phyloP scores from a whole-genome alignment of 2,113 vertebrate genomes.

The Pedionomus torquatus region DNA sequence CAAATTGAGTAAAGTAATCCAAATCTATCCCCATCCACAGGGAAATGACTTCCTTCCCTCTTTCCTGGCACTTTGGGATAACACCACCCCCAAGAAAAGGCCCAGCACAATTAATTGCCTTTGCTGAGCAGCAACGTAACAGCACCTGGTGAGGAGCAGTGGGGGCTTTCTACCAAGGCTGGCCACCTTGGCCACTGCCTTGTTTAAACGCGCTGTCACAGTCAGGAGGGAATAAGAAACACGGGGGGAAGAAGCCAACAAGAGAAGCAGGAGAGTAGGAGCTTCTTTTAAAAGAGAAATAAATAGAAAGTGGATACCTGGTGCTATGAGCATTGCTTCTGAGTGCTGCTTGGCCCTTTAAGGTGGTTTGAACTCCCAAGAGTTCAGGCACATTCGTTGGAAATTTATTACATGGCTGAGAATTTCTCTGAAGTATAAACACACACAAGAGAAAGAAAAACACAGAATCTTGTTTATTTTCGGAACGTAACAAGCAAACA shows the following conservation, averaged over 20 bases:
- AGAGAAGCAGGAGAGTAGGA: neutral
- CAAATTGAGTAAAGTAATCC: neutral
- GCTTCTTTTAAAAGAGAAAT: neutral
- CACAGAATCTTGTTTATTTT: neutral
- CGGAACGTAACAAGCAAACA: neutral
- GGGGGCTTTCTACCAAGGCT: neutral
- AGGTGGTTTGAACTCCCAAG: neutral
- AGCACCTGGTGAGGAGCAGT: neutral
- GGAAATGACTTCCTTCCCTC: neutral
- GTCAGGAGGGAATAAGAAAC: neutral
- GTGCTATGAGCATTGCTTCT: neutral
- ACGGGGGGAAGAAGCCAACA: rapidly evolving
- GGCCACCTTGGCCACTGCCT: neutral
- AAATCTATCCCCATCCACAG: neutral
- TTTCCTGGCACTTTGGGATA: neutral
- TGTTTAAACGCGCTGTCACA: neutral
- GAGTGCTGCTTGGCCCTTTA: neutral
- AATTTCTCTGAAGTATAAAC: neutral
- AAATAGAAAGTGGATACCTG: neutral
- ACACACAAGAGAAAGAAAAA: neutral
- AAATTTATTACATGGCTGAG: neutral
- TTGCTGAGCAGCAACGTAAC: neutral
- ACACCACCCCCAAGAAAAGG: neutral
- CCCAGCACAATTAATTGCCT: neutral
- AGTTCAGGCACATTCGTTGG: neutral